These are phyloP conservation scores for Plodia interpunctella DNA, from an alignment of 1,140 invertebrate species.

Conservation along the genomic window DNA sequence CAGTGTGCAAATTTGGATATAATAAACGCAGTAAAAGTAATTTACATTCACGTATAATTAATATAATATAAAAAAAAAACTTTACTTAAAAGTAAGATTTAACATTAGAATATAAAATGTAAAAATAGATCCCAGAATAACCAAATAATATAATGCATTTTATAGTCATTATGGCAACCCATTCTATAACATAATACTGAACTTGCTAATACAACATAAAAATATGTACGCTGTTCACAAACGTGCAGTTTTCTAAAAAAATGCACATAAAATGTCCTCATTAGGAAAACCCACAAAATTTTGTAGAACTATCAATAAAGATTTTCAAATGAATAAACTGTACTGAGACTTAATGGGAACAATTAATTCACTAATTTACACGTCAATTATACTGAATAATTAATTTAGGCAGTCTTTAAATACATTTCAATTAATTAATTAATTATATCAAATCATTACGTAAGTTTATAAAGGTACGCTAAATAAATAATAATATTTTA, in stretches of 20 bases:
- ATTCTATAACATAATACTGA: constrained; percentile 69
- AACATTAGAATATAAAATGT: constrained; percentile 47
- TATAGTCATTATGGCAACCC: constrained; percentile 69
- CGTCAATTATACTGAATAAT: constrained; percentile 64
- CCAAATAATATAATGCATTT: constrained; percentile 62
- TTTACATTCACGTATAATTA: constrained; percentile 46
- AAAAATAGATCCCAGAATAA: constrained; percentile 42
- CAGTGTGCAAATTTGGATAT: constrained; percentile 41
- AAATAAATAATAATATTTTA: constrained; percentile 56
- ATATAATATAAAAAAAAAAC: constrained; percentile 53
- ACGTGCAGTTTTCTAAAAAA: constrained; percentile 6
- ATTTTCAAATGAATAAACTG: constrained; percentile 11
- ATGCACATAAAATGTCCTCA: constrained; percentile 24
- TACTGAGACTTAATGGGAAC: constrained; percentile 25
- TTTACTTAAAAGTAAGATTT: constrained; percentile 54
- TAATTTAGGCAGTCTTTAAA: constrained; percentile 75
- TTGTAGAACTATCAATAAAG: not conserved
- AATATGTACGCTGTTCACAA: constrained; percentile 54
- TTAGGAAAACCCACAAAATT: not conserved
- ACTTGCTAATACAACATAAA: constrained; percentile 69
- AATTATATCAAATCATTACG: constrained; percentile 53
- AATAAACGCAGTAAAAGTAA: constrained; percentile 45
- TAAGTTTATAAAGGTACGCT: constrained; percentile 49
- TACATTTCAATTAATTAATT: constrained; percentile 63
- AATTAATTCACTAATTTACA: constrained; percentile 56